Evolutionary conservation across 1,140 invertebrate species (phyloP).

Genomic region (Ladona fulva): DNA sequence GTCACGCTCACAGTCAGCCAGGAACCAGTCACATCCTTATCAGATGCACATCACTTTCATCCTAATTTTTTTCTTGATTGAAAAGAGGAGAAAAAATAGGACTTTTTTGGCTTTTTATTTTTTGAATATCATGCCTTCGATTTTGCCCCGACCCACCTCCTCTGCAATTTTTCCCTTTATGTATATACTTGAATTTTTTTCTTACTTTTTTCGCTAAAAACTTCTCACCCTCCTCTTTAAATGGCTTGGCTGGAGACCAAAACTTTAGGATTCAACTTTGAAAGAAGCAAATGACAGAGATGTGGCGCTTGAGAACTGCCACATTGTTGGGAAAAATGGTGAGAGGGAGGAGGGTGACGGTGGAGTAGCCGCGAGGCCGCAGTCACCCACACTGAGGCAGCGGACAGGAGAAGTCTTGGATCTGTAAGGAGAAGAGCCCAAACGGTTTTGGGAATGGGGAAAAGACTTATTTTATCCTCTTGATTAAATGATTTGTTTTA

Average conservation of each 20-base stretch:
- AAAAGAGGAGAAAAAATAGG: conserved; percentile 1
- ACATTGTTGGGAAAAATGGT: not conserved
- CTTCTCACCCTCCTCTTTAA: not conserved
- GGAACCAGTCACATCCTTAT: not conserved
- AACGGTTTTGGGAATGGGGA: not conserved
- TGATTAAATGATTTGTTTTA: too few species aligned
- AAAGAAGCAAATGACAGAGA: conserved; percentile 2
- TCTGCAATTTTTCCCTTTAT: not conserved
- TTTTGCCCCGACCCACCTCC: not conserved
- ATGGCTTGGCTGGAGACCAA: not conserved
- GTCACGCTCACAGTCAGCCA: not conserved
- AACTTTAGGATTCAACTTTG: not conserved
- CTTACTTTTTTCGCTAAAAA: not conserved
- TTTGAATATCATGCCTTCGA: conserved; percentile 10
- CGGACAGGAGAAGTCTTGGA: not conserved
- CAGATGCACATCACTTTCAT: conserved; percentile 2
- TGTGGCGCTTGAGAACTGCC: not conserved
- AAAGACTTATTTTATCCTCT: not conserved
- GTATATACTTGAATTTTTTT: not conserved
- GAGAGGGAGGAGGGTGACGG: not conserved
- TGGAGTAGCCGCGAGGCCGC: not conserved
- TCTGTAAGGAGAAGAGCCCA: not conserved
- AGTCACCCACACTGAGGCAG: not conserved
- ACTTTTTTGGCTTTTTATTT: conserved; percentile 5
- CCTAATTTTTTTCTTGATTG: not conserved